phyloP scores from a whole-genome alignment of 1,140 invertebrate genomes.

The Oryctes rhinoceros region DNA sequence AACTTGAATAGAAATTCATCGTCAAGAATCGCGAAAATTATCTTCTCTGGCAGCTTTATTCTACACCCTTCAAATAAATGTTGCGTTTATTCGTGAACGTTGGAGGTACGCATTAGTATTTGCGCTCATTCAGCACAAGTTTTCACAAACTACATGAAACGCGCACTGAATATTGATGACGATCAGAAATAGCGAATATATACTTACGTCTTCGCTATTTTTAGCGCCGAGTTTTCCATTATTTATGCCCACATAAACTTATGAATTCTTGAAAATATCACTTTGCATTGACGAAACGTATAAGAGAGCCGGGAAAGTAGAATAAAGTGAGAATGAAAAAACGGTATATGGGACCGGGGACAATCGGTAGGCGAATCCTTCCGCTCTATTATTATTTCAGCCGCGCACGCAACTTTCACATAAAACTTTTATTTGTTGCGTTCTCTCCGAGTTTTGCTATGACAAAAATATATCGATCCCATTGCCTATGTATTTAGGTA shows the following conservation, averaged over 20 bases:
- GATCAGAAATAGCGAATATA: background rate
- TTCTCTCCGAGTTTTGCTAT: background rate
- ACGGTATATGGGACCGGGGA: background rate
- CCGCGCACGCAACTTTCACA: constrained; percentile 6
- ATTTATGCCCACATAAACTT: background rate
- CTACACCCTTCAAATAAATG: too few relatives aligned
- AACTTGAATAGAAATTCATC: too few relatives aligned
- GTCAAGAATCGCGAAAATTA: too few relatives aligned
- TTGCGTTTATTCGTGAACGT: too few relatives aligned
- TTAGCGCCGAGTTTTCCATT: background rate
- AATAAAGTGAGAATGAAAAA: background rate
- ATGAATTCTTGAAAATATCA: background rate
- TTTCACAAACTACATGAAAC: background rate
- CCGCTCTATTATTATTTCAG: background rate
- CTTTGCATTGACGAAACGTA: background rate
- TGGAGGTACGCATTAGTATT: too few relatives aligned
- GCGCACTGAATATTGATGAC: background rate
- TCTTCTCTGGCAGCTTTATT: too few relatives aligned
- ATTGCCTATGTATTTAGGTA: background rate
- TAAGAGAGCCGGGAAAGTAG: background rate
- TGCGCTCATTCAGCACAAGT: too few relatives aligned
- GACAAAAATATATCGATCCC: constrained; percentile 2
- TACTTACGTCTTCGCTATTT: background rate
- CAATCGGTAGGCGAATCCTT: background rate
- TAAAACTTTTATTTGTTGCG: constrained; percentile 22